phyloP scores from a whole-genome alignment of 2,797 vertebrate genomes.

The Rhinella marina region DNA sequence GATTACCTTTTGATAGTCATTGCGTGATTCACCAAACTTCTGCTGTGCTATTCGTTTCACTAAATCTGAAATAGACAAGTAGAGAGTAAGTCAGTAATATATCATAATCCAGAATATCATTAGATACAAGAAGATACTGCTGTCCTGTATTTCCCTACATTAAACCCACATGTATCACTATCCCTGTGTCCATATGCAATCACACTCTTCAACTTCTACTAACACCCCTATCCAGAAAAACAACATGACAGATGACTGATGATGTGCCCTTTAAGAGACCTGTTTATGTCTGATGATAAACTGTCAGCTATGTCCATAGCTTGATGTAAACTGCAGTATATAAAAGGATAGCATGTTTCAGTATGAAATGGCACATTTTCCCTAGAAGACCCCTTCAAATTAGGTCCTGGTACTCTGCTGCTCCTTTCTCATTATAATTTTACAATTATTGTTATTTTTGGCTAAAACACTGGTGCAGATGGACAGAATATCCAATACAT shows the following conservation, averaged over 20 bases:
- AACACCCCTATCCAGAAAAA: not conserved
- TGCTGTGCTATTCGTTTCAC: slow-evolving; percentile 73
- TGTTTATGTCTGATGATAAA: no score
- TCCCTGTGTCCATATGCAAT: not conserved
- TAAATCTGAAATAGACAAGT: slow-evolving; percentile 73
- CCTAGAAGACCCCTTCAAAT: no score
- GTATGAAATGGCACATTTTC: no score
- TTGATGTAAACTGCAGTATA: no score
- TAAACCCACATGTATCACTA: not conserved
- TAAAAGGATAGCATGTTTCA: no score
- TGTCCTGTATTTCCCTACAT: not conserved
- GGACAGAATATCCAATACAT: no score
- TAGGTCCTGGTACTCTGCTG: no score
- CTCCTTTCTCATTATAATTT: no score
- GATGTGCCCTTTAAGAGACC: no score
- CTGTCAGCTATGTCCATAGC: no score
- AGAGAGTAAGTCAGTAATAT: not conserved
- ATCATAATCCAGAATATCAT: not conserved
- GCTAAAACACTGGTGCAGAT: no score
- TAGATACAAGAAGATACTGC: not conserved
- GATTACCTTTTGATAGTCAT: slow-evolving; percentile 79
- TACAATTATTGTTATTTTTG: no score
- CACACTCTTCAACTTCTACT: not conserved
- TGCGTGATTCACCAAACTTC: slow-evolving; percentile 68
- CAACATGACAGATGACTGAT: not conserved